Conservation (phyloP, 2,888 invertebrate species). For the Yponomeuta evonymella region DNA sequence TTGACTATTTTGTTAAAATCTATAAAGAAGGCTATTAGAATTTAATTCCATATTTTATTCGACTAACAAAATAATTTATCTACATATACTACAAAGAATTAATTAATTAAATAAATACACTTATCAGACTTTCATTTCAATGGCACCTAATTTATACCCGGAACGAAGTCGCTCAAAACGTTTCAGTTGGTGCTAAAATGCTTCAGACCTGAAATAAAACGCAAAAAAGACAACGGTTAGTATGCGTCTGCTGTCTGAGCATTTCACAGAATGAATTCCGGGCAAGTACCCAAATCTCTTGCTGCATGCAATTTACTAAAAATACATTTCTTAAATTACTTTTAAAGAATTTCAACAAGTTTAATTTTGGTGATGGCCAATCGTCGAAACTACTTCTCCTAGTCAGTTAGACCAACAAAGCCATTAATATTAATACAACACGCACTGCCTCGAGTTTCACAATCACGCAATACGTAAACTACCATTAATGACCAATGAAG, state of each 20-base stretch:
- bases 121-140: constrained; percentile 17
- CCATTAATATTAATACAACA: too few species aligned
- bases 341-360: neutral
- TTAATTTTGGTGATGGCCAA: too few species aligned
- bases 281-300: neutral
- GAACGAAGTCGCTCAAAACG: neutral
- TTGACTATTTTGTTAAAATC: neutral
- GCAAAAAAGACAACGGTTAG: neutral
- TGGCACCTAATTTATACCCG: constrained; percentile 1
- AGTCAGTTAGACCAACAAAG: too few species aligned
- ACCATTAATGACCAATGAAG: neutral
- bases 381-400: too few species aligned
- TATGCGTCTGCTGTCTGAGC: neutral
- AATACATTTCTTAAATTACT: neutral
- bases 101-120: constrained; percentile 20
- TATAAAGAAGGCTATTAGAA: neutral
- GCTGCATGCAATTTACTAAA: neutral
- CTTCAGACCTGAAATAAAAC: neutral
- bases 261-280: neutral
- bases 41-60: constrained; percentile 21
- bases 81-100: constrained; percentile 18
- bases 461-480: neutral
- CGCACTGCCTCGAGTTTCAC: neutral
- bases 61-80: neutral
- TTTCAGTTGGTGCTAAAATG: neutral